Evolutionary conservation across 2,888 invertebrate species (phyloP), one percentile per base, ranked within the genome.

Genomic region (Eucriotettix oculatus): DNA sequence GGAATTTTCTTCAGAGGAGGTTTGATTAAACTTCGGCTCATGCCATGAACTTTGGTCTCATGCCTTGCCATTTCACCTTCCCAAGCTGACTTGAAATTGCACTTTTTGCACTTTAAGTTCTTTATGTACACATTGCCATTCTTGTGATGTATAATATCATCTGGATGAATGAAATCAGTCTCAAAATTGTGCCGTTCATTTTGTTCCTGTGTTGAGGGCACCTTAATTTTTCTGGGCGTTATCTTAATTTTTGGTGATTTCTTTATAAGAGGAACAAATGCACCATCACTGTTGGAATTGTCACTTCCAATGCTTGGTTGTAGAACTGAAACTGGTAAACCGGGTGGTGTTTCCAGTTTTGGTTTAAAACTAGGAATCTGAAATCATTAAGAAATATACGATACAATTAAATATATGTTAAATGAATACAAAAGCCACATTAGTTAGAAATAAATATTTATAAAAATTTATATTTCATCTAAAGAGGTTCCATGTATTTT

Each of bases 31-130:
- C 14, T 17, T 65, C 70, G 65, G 62, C 68, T 64, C 63, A 74
- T 70, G 64, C 71, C 73, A 69, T 74, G 79, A 59, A 70, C 76
- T 68, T 74, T 73, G 60, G 71, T 70, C 65, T 78, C 77, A 69
- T 79, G 78, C 43, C 75, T 73, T 56, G 74, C 76, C 75, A 83
- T 78, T 67, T 81, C 82, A 10, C 65, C 68, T 56, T 70, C 69
- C 67, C 68, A 71, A 42, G 69, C 67, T 10, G 72, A 69, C 59
- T 70, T 69, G 63, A 69, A 72, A 54, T 67, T 67, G 66, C 72
- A 73, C 16, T 68, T 65, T 59, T 68, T 66, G 64, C 72, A 72
- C 58, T 68, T 68, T 48, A 67, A 63, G 17, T 65, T 67, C 59
- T 69, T 69, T n/a, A 68, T 67, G 61, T 69, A 69, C 17, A 69